phyloP scores from a whole-genome alignment of 2,113 vertebrate species.

The Sander vitreus region DNA sequence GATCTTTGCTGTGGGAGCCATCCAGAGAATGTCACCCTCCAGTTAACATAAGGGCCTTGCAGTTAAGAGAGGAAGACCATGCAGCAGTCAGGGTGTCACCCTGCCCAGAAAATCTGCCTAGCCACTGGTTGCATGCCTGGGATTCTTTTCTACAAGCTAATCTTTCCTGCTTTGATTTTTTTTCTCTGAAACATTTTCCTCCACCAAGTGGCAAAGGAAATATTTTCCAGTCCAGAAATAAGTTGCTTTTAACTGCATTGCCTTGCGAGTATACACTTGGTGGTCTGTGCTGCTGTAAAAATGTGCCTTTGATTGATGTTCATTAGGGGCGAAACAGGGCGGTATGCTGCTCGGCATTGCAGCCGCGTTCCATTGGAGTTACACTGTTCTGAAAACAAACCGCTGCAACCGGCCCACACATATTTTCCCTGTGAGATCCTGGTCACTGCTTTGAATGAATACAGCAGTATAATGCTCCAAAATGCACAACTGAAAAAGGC shows the following conservation, averaged over 20 bases:
- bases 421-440: conserved; percentile 75
- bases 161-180: conserved; percentile 60
- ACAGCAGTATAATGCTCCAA: conserved; percentile 57
- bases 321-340: conserved; percentile 66
- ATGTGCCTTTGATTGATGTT: conserved; percentile 70
- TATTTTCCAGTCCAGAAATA: conserved; percentile 79
- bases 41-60: conserved; percentile 64
- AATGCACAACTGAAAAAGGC: conserved; percentile 44
- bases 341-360: conserved; percentile 63
- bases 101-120: conserved; percentile 55
- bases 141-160: conserved; percentile 68
- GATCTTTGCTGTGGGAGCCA: conserved; percentile 37
- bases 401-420: conserved; percentile 63
- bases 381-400: conserved; percentile 77
- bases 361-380: conserved; percentile 72
- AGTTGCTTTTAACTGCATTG: conserved; percentile 67
- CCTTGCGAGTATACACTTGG: conserved; percentile 56
- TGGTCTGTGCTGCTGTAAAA: conserved; percentile 62
- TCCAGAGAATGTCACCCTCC: conserved; percentile 51
- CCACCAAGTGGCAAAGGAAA: conserved; percentile 69
- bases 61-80: conserved; percentile 41
- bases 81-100: conserved; percentile 63
- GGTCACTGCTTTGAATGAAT: conserved; percentile 62
- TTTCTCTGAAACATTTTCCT: conserved; percentile 50
- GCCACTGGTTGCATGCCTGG: conserved; percentile 71